Conservation (phyloP, 2,113 vertebrate species). For the Chloropsis cyanopogon region DNA sequence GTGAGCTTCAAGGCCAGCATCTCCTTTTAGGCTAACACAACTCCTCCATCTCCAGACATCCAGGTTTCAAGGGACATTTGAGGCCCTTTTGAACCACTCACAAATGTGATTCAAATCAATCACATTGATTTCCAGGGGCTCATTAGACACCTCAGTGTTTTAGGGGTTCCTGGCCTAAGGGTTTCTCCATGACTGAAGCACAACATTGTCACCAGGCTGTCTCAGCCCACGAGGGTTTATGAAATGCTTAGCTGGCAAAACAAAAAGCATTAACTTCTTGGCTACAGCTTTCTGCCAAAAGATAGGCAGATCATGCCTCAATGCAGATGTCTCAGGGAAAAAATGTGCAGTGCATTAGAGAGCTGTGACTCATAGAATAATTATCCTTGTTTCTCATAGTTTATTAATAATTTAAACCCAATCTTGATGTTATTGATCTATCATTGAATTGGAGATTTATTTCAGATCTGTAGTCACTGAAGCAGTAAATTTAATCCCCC, state of each 20-base stretch:
- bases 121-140: background rate
- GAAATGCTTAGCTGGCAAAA: conserved; percentile 54
- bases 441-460: conserved; percentile 55
- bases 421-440: conserved; percentile 55
- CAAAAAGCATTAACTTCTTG: conserved; percentile 28
- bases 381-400: conserved; percentile 40
- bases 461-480: conserved; percentile 63
- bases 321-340: conserved; percentile 44
- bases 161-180: background rate
- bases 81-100: background rate
- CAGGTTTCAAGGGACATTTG: background rate
- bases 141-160: background rate
- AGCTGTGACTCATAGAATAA: conserved; percentile 41
- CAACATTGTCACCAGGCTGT: background rate
- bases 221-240: background rate
- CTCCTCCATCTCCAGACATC: background rate
- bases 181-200: background rate
- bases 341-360: conserved; percentile 46
- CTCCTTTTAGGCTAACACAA: background rate
- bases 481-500: conserved; percentile 62
- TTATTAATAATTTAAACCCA: conserved; percentile 67
- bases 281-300: conserved; percentile 40
- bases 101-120: background rate
- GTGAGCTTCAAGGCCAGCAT: background rate
- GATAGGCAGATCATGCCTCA: background rate